A percentile compares a stretch with the other conserved stretches of the same genome.
Conservation (phyloP, 1,140 invertebrate genomes). For the Drosophila sulfurigaster region DNA sequence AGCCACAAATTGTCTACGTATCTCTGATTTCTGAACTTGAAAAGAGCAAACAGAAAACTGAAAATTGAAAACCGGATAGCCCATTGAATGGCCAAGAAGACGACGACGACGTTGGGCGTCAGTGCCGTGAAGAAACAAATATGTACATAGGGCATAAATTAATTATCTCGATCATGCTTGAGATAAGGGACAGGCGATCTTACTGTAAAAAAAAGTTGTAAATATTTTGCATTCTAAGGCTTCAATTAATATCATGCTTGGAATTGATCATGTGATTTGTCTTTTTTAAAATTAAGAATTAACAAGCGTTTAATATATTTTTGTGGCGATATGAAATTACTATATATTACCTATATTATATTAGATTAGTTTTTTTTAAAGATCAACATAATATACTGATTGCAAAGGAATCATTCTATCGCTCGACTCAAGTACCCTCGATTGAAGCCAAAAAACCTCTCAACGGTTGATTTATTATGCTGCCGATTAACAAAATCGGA, state of each 20-base stretch:
- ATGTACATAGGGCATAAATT: constrained; percentile 43
- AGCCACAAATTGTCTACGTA: constrained; percentile 53
- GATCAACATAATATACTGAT: constrained; percentile 5
- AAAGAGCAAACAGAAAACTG: constrained; percentile 36
- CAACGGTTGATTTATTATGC: constrained; percentile 38
- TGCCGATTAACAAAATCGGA: constrained; percentile 54
- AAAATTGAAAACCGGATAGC: constrained; percentile 55
- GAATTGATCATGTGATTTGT: constrained; percentile 29
- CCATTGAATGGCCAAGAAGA: not conserved
- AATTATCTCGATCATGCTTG: constrained; percentile 47
- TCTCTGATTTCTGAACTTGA: constrained; percentile 61
- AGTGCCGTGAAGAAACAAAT: constrained; percentile 26
- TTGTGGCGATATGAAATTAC: not conserved
- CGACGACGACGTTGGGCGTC: not conserved
- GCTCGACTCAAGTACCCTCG: constrained; percentile 13
- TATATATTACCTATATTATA: not conserved
- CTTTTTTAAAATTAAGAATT: constrained; percentile 28
- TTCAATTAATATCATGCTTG: constrained; percentile 17
- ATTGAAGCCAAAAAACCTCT: constrained; percentile 14
- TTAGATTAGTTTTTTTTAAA: constrained; percentile 1
- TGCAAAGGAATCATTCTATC: not conserved
- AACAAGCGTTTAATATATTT: constrained; percentile 13
- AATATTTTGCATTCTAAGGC: constrained; percentile 34
- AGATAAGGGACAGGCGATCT: constrained; percentile 26
- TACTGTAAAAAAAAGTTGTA: not conserved